These are phyloP conservation scores for Megalonaias nervosa DNA, from an alignment of 1,140 invertebrate species.

Conservation along the genomic window DNA sequence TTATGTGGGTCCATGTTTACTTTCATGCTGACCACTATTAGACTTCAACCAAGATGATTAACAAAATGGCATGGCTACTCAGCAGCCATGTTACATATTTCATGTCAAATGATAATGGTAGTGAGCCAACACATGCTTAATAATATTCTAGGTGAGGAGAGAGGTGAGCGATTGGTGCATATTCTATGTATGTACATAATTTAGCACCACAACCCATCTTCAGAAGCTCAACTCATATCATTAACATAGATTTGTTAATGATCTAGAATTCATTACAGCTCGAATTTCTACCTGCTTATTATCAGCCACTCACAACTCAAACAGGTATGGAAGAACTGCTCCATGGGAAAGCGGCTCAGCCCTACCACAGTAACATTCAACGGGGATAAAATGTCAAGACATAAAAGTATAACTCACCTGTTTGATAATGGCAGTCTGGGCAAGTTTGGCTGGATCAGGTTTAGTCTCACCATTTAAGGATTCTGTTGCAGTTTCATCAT, in stretches of 20 bases:
- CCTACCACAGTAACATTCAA: not conserved
- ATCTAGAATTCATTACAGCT: constrained; percentile 39
- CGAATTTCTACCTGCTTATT: constrained; percentile 46
- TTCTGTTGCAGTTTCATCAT: constrained; percentile 61
- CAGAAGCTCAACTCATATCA: constrained; percentile 49
- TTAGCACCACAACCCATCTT: constrained; percentile 30
- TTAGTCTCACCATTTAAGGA: constrained; percentile 67
- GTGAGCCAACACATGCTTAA: no score
- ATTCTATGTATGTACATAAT: constrained; percentile 32
- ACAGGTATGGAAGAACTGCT: not conserved
- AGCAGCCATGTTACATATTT: no score
- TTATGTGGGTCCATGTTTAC: no score
- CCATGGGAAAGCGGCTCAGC: not conserved
- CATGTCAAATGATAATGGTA: no score
- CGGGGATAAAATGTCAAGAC: constrained; percentile 1
- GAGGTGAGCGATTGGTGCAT: no score
- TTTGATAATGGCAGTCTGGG: constrained; percentile 70
- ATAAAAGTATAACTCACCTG: constrained; percentile 56
- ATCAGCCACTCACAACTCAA: constrained; percentile 13
- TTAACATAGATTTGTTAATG: constrained; percentile 69
- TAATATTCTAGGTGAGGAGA: no score
- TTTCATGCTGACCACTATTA: no score
- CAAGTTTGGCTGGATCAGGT: constrained; percentile 66
- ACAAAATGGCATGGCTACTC: no score
- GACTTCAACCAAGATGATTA: no score